Conservation (phyloP, 2,888 invertebrate species). For the Patella pellucida region DNA sequence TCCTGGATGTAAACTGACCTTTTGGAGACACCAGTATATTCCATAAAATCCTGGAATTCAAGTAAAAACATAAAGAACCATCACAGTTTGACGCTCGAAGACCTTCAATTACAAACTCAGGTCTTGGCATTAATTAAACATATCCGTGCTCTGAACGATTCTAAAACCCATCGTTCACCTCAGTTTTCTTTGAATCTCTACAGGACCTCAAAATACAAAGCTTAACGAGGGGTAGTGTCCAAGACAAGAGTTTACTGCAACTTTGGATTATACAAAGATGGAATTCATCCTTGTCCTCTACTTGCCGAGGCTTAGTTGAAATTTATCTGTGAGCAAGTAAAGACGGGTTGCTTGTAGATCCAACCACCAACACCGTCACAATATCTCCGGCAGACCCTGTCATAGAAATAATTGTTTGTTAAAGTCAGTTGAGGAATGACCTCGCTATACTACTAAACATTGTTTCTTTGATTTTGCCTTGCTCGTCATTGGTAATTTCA, state of each 20-base stretch:
- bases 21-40: neutral
- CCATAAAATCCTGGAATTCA: neutral
- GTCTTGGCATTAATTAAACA: neutral
- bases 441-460: too few relatives aligned
- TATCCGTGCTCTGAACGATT: neutral
- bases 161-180: neutral
- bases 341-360: neutral
- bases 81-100: neutral
- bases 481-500: too few relatives aligned
- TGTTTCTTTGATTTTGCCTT: too few relatives aligned
- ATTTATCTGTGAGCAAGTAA: neutral
- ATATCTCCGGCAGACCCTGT: too few relatives aligned
- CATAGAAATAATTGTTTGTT: too few relatives aligned
- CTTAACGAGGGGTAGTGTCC: too few relatives aligned
- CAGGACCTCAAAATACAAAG: neutral
- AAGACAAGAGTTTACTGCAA: neutral
- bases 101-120: neutral
- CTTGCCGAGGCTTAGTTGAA: neutral
- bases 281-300: slow-evolving; percentile 1
- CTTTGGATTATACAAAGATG: neutral
- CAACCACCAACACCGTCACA: neutral
- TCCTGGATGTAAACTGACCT: neutral
- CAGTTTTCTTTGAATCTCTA: neutral
- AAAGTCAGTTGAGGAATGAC: too few relatives aligned
- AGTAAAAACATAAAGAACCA: neutral